Conservation (phyloP, 1,140 invertebrate species). For the Cherax destructor region DNA sequence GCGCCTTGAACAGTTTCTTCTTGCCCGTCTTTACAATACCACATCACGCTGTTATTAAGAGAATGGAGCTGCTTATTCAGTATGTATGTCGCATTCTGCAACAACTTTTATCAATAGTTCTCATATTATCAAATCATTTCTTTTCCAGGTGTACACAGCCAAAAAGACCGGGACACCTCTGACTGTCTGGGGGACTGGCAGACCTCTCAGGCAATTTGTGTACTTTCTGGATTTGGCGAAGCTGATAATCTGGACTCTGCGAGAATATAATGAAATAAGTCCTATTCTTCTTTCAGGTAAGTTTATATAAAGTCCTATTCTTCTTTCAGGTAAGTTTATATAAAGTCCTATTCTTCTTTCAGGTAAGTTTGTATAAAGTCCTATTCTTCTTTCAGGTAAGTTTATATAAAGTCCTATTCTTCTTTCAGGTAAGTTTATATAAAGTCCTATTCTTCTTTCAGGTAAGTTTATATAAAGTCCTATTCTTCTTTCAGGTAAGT, state of each 20-base stretch:
- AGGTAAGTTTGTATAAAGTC: conserved; percentile 84
- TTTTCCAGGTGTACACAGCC: conserved; percentile 79
- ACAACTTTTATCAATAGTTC: no score
- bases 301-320: conserved; percentile 87
- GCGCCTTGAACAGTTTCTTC: no score
- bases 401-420: conserved; percentile 89
- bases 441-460: conserved; percentile 95
- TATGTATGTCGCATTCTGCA: no score
- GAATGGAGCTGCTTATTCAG: no score
- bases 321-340: conserved; percentile 87
- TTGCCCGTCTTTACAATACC: no score
- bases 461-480: conserved; percentile 86
- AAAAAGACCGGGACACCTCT: conserved; percentile 79
- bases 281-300: conserved; percentile 95
- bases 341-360: conserved; percentile 95
- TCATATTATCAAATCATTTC: no score
- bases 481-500: conserved; percentile 92
- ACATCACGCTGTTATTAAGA: no score
- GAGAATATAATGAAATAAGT: conserved; percentile 90
- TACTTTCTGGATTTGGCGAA: conserved; percentile 95
- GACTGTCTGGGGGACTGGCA: conserved; percentile 90
- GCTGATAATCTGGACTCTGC: conserved; percentile 92
- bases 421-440: conserved; percentile 85
- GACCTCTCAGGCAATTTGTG: conserved; percentile 96
- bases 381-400: conserved; percentile 94